phyloP scores from a whole-genome alignment of 2,113 vertebrate genomes.

The Heterotilapia buettikoferi region DNA sequence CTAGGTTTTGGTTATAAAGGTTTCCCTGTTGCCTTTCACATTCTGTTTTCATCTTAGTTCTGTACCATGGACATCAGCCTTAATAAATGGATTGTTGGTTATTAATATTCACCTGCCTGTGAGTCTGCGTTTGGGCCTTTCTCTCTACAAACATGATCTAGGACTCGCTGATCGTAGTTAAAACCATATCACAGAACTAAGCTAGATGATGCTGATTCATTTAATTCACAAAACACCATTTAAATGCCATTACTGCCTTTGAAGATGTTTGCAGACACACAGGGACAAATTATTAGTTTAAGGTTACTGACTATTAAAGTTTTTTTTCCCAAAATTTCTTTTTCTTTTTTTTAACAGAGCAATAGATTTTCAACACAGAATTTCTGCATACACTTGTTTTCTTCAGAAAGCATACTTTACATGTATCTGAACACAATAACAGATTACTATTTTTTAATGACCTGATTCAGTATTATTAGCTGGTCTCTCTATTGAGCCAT shows the following conservation, averaged over 20 bases:
- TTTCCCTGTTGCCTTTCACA: neutral
- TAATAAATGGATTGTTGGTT: neutral
- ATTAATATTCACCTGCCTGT: neutral
- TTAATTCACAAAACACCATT: neutral
- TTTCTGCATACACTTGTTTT: neutral
- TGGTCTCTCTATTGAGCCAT: neutral
- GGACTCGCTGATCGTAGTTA: neutral
- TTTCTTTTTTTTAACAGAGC: neutral
- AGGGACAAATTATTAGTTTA: neutral
- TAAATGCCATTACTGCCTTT: neutral
- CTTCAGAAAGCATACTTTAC: neutral
- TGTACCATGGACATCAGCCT: neutral
- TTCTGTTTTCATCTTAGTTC: neutral
- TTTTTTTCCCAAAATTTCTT: too few species aligned
- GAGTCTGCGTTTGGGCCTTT: neutral
- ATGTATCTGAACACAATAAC: neutral
- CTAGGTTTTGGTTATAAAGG: neutral
- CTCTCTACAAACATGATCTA: accelerated
- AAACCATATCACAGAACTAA: neutral
- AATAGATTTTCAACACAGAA: neutral
- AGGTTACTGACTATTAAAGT: neutral
- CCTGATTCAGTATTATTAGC: neutral
- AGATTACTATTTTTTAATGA: neutral
- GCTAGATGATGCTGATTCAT: neutral
- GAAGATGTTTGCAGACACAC: neutral